phyloP scores from a whole-genome alignment of 2,888 invertebrate genomes.

The Yponomeuta plumbellus region DNA sequence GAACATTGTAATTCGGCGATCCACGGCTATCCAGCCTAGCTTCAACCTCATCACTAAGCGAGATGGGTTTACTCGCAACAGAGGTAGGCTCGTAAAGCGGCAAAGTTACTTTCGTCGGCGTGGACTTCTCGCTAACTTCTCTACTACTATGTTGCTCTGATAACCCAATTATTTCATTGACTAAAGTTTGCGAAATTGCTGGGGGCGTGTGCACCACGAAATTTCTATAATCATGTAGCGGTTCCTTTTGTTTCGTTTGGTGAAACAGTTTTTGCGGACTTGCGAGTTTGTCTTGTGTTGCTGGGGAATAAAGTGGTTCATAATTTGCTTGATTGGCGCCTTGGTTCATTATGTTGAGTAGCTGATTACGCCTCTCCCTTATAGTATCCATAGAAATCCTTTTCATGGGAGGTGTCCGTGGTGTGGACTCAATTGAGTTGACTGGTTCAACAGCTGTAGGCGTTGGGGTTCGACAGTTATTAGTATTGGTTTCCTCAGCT shows the following conservation, averaged over 20 bases:
- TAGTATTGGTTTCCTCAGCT: not conserved
- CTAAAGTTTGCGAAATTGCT: slow-evolving; percentile 36
- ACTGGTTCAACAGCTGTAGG: not conserved
- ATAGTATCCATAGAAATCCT: slow-evolving; percentile 36
- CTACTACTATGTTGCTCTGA: slow-evolving; percentile 11
- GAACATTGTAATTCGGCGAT: not conserved
- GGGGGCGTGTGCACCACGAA: not conserved
- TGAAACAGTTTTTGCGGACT: slow-evolving; percentile 4
- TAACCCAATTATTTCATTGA: slow-evolving; percentile 35
- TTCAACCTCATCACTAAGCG: not conserved
- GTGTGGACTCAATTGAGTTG: not conserved
- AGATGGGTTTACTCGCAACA: too few species aligned
- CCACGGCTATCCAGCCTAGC: not conserved
- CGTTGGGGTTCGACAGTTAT: not conserved
- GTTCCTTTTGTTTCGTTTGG: not conserved
- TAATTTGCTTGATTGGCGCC: slow-evolving; percentile 23
- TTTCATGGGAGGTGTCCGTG: slow-evolving; percentile 15
- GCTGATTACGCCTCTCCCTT: slow-evolving; percentile 44
- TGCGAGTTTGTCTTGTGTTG: not conserved
- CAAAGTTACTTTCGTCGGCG: not conserved
- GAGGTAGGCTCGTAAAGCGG: too few species aligned
- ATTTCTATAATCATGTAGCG: not conserved
- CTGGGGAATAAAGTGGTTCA: not conserved
- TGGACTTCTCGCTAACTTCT: not conserved
- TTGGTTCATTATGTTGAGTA: slow-evolving; percentile 47